Percentiles rank a stretch among this genome's conserved stretches.
These are phyloP conservation scores for Drosophila helvetica DNA, from an alignment of 2,888 invertebrate species.

Conservation along the genomic window DNA sequence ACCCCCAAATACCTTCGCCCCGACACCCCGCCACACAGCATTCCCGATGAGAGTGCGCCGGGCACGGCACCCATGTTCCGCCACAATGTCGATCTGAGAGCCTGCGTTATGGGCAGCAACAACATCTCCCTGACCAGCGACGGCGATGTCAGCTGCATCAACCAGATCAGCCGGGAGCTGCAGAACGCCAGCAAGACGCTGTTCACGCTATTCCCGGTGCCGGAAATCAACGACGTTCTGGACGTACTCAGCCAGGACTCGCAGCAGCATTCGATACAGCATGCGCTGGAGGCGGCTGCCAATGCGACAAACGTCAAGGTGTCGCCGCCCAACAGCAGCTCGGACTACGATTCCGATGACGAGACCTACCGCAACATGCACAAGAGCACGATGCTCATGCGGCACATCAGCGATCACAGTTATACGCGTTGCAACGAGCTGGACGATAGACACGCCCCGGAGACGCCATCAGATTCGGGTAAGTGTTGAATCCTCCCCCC, in stretches of 20 bases:
- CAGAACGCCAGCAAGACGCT: constrained; percentile 80
- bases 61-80: constrained; percentile 71
- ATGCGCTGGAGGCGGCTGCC: constrained; percentile 21
- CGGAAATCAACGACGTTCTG: constrained; percentile 72
- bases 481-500: constrained; percentile 82
- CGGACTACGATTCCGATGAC: constrained; percentile 66
- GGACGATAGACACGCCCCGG: constrained; percentile 89
- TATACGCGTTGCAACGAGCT: constrained; percentile 87
- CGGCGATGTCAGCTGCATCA: constrained; percentile 73
- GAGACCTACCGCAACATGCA: constrained; percentile 44
- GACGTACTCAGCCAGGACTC: constrained; percentile 73
- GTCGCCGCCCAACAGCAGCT: constrained; percentile 54
- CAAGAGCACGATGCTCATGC: constrained; percentile 48
- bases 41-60: constrained; percentile 73
- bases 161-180: constrained; percentile 80
- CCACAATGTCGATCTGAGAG: constrained; percentile 82
- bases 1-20: constrained; percentile 59
- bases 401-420: constrained; percentile 86
- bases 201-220: constrained; percentile 51
- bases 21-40: constrained; percentile 80
- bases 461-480: constrained; percentile 96
- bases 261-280: not conserved
- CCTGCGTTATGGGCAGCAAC: constrained; percentile 84
- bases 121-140: constrained; percentile 77
- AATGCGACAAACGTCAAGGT: constrained; percentile 21